Percentiles rank a stretch among this genome's conserved stretches.
Conservation (phyloP, 2,113 vertebrate genomes). For the Sakesphorus luctuosus region DNA sequence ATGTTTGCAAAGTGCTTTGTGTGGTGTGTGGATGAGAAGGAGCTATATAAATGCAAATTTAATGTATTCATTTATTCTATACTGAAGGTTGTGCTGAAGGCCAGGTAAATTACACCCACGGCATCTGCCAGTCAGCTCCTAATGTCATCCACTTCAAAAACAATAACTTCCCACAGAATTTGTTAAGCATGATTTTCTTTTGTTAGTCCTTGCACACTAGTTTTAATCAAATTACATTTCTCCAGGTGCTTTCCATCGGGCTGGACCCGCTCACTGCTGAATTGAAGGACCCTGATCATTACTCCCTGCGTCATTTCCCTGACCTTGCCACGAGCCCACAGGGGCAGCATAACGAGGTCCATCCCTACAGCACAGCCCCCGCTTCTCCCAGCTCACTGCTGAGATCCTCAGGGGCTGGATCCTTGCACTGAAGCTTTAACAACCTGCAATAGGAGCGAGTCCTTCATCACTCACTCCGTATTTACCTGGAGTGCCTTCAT, state of each 20-base stretch:
- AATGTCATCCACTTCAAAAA: not conserved
- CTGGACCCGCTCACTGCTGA: not conserved
- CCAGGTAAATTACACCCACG: slow-evolving; percentile 24
- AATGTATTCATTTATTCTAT: slow-evolving; percentile 36
- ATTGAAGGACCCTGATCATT: not conserved
- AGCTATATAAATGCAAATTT: slow-evolving; percentile 59
- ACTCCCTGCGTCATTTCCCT: not conserved
- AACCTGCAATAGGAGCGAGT: not conserved
- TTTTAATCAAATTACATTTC: slow-evolving; percentile 16
- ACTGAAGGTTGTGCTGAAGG: slow-evolving; percentile 50
- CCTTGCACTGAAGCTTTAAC: not conserved
- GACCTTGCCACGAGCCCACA: not conserved
- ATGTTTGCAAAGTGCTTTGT: not conserved
- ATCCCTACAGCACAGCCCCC: accelerated
- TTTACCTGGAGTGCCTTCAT: not conserved
- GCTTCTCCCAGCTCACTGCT: not conserved
- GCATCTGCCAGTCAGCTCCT: not conserved
- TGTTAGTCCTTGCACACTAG: not conserved
- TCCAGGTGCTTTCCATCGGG: not conserved
- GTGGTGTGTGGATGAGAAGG: not conserved
- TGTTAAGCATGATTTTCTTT: not conserved
- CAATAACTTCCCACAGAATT: not conserved
- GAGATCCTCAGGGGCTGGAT: not conserved
- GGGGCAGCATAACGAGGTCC: accelerated
- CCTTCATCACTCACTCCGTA: not conserved